phyloP scores from a whole-genome alignment of 2,888 invertebrate species.

The Poecilus cupreus region DNA sequence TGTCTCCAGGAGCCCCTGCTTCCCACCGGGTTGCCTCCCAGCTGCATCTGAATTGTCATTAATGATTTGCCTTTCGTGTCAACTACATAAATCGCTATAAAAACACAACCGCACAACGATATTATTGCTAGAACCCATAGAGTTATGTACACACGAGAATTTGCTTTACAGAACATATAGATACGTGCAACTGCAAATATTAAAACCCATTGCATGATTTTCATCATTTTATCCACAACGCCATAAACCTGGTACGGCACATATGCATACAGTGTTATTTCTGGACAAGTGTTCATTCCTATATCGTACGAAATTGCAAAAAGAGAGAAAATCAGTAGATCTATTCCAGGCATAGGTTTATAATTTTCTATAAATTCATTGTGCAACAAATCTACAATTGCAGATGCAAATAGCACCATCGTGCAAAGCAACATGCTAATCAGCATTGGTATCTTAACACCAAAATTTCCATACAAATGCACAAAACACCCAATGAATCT shows the following conservation, averaged over 20 bases:
- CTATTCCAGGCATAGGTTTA: slow-evolving; percentile 48
- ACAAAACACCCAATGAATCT: slow-evolving; percentile 62
- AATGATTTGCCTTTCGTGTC: slow-evolving; percentile 66
- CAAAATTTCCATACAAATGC: slow-evolving; percentile 62
- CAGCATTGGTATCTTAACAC: slow-evolving; percentile 65
- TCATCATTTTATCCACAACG: slow-evolving; percentile 60
- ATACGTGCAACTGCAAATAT: slow-evolving; percentile 60
- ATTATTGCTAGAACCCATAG: slow-evolving; percentile 61
- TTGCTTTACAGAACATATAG: not conserved
- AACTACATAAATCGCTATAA: slow-evolving; percentile 62
- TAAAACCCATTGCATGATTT: slow-evolving; percentile 63
- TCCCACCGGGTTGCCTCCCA: slow-evolving; percentile 68
- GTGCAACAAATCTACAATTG: not conserved
- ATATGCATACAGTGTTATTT: slow-evolving; percentile 65
- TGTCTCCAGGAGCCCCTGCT: slow-evolving; percentile 61
- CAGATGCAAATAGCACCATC: slow-evolving; percentile 47
- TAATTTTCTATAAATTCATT: slow-evolving; percentile 35
- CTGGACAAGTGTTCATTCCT: slow-evolving; percentile 64
- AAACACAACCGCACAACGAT: slow-evolving; percentile 61
- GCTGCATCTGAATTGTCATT: slow-evolving; percentile 65
- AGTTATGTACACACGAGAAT: not conserved
- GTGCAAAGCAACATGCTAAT: slow-evolving; percentile 61
- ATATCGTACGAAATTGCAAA: slow-evolving; percentile 64
- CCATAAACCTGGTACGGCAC: slow-evolving; percentile 66
- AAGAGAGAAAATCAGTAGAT: slow-evolving; percentile 55